These are phyloP conservation scores for Hyla sarda DNA, from an alignment of 2,113 vertebrate species.

Conservation along the genomic window DNA sequence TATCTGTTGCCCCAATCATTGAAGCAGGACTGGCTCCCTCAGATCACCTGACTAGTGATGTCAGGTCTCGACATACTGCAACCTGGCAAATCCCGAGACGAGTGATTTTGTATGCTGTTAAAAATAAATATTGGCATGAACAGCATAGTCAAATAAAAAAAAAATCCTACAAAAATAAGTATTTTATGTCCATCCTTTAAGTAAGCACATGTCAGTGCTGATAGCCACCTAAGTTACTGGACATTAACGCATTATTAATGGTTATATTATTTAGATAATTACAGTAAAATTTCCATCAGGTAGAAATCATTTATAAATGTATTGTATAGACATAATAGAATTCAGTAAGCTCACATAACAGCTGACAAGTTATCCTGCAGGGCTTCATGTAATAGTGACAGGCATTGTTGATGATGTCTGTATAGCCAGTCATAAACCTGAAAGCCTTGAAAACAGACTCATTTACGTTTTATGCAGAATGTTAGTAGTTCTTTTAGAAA, in stretches of 20 bases:
- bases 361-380: constrained; percentile 28
- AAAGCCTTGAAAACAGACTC: background rate
- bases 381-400: constrained; percentile 5
- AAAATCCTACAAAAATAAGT: no score
- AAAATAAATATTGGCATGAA: no score
- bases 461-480: constrained; percentile 7
- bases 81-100: no score
- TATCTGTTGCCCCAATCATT: no score
- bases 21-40: no score
- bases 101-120: no score
- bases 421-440: background rate
- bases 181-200: no score
- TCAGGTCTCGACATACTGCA: no score
- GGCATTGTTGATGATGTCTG: background rate
- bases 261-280: background rate
- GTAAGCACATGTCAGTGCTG: background rate
- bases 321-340: constrained; percentile 11
- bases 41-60: no score
- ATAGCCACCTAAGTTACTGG: background rate
- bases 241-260: background rate
- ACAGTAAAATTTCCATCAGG: constrained; percentile 4
- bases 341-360: constrained; percentile 25
- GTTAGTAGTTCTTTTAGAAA: no score
- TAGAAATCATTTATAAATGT: background rate
- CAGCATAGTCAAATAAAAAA: no score